Evolutionary conservation across 2,113 vertebrate genomes (phyloP).

Genomic region (Turnix velox): DNA sequence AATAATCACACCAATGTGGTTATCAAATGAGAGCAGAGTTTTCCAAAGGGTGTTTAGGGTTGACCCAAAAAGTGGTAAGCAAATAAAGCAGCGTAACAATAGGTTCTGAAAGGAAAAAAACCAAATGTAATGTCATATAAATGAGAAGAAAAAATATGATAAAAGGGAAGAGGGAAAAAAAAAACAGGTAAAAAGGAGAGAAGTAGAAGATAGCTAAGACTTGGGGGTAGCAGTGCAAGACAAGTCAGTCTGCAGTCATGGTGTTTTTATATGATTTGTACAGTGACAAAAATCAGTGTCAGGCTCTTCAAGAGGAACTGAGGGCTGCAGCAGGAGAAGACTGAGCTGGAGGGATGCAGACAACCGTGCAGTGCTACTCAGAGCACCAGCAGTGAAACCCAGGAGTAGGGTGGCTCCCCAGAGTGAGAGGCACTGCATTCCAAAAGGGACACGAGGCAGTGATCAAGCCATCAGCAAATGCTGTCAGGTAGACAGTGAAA

Average conservation of each 20-base stretch:
- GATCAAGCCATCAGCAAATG: neutral
- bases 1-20: neutral
- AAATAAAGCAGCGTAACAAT: neutral
- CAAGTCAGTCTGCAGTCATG: neutral
- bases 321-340: neutral
- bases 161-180: neutral
- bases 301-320: neutral
- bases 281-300: neutral
- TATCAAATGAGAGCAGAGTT: neutral
- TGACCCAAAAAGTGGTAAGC: neutral
- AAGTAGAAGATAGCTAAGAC: neutral
- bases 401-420: neutral
- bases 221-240: neutral
- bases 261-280: neutral
- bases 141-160: neutral
- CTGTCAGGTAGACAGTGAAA: neutral
- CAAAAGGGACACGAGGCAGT: rapidly evolving
- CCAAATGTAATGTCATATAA: neutral
- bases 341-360: neutral
- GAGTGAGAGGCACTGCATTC: rapidly evolving
- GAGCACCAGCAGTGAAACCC: neutral
- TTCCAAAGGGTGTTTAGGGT: neutral
- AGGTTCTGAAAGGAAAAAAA: neutral
- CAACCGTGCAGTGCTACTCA: neutral
- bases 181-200: neutral